phyloP scores from a whole-genome alignment of 1,140 invertebrate genomes.

The Asbolus verrucosus region DNA sequence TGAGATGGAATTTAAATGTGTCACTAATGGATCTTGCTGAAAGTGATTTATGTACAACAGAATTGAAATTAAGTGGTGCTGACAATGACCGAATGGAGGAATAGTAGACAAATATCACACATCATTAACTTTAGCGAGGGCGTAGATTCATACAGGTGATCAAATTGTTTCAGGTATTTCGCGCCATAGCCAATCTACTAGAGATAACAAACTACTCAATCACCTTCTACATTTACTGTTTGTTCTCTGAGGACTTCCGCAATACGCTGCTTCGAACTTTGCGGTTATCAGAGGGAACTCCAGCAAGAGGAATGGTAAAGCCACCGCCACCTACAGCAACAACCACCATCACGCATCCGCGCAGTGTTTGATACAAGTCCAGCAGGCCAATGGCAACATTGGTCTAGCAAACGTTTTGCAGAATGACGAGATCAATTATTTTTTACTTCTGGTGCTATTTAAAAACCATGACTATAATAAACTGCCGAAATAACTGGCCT shows the following conservation, averaged over 20 bases:
- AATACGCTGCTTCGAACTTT: constrained; percentile 76
- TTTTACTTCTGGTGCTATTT: constrained; percentile 41
- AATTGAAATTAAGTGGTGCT: background rate
- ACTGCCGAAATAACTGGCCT: constrained; percentile 28
- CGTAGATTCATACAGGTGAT: too few species aligned
- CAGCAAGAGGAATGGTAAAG: constrained; percentile 52
- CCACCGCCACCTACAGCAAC: constrained; percentile 60
- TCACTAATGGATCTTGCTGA: too few species aligned
- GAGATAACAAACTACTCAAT: constrained; percentile 83
- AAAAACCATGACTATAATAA: constrained; percentile 43
- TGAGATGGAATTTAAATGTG: too few species aligned
- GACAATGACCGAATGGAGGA: constrained; percentile 24
- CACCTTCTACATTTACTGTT: constrained; percentile 84
- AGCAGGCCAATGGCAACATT: constrained; percentile 52
- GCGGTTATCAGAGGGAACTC: constrained; percentile 69
- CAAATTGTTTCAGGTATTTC: constrained; percentile 72
- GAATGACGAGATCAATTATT: constrained; percentile 42
- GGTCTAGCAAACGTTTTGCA: constrained; percentile 47
- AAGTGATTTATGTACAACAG: background rate
- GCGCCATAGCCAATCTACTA: constrained; percentile 78
- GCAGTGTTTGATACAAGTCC: constrained; percentile 62
- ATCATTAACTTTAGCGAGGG: too few species aligned
- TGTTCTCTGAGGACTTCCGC: constrained; percentile 82
- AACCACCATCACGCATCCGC: constrained; percentile 61
- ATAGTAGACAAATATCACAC: constrained; percentile 1